phyloP scores from a whole-genome alignment of 1,140 invertebrate species.

The Samia ricini region DNA sequence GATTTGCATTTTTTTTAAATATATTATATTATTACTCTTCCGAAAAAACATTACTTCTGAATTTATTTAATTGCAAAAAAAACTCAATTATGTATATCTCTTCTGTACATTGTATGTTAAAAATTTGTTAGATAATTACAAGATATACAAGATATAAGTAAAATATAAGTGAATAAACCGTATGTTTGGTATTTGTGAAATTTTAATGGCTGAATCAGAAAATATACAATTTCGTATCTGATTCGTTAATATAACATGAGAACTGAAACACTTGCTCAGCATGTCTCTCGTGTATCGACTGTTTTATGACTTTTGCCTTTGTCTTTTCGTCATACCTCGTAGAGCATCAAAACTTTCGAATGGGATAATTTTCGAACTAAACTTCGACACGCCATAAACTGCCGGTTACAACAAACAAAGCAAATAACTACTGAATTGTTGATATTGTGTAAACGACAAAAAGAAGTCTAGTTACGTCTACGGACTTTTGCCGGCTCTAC shows the following conservation, averaged over 20 bases:
- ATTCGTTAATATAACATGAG: background rate
- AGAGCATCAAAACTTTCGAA: background rate
- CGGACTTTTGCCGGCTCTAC: background rate
- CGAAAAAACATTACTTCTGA: no score
- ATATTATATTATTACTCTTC: no score
- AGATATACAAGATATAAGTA: no score
- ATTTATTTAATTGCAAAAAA: no score
- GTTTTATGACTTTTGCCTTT: background rate
- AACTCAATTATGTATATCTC: no score
- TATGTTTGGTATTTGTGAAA: no score
- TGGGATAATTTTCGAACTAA: background rate
- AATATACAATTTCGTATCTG: background rate
- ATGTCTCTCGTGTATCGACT: no score
- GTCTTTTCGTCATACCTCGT: background rate
- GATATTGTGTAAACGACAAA: conserved; percentile 3
- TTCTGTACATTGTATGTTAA: no score
- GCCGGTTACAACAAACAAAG: background rate
- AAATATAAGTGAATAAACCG: no score
- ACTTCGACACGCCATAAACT: background rate
- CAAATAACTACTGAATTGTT: background rate
- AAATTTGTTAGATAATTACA: no score
- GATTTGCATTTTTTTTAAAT: no score
- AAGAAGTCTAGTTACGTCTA: background rate
- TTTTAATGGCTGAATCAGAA: no score
- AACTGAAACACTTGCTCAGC: background rate